A percentile compares a stretch with the other conserved stretches of the same genome.
These are phyloP conservation scores for Tetragonula carbonaria DNA, from an alignment of 2,888 invertebrate genomes.

Conservation along the genomic window DNA sequence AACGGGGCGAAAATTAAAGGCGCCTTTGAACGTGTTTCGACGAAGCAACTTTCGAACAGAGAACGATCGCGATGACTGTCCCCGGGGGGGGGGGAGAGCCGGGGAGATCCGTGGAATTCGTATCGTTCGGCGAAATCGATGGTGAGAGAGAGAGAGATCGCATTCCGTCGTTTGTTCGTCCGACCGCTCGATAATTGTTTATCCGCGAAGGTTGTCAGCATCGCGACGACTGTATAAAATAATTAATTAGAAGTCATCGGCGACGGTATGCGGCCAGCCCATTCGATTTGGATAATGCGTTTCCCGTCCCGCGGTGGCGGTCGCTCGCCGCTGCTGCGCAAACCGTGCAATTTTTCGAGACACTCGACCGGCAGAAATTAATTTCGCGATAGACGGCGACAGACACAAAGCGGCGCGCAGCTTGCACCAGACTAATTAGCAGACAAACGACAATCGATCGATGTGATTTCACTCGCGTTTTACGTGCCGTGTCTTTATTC, in stretches of 20 bases:
- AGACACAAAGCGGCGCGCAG: slow-evolving; percentile 8
- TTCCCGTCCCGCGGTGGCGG: not conserved
- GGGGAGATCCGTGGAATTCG: too few relatives aligned
- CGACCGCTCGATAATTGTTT: slow-evolving; percentile 58
- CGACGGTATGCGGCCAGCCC: not conserved
- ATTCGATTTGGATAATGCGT: slow-evolving; percentile 39
- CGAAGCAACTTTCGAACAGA: too few relatives aligned
- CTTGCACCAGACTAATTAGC: slow-evolving; percentile 19
- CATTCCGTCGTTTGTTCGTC: slow-evolving; percentile 17
- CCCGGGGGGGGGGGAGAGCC: too few relatives aligned
- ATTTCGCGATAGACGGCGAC: slow-evolving; percentile 29
- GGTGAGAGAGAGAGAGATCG: not conserved
- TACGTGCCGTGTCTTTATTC: not conserved
- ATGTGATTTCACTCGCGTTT: not conserved
- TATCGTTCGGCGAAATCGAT: not conserved
- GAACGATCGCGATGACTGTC: too few relatives aligned
- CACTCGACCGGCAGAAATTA: slow-evolving; percentile 29
- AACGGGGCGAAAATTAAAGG: slow-evolving; percentile 37
- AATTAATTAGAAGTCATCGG: slow-evolving; percentile 60
- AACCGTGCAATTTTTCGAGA: slow-evolving; percentile 33
- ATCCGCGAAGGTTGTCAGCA: slow-evolving; percentile 41
- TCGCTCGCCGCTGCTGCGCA: not conserved
- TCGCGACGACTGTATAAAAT: slow-evolving; percentile 32
- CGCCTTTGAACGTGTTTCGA: slow-evolving; percentile 27
- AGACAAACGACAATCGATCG: slow-evolving; percentile 24